phyloP scores from a whole-genome alignment of 1,140 invertebrate genomes.

The Aphis gossypii region DNA sequence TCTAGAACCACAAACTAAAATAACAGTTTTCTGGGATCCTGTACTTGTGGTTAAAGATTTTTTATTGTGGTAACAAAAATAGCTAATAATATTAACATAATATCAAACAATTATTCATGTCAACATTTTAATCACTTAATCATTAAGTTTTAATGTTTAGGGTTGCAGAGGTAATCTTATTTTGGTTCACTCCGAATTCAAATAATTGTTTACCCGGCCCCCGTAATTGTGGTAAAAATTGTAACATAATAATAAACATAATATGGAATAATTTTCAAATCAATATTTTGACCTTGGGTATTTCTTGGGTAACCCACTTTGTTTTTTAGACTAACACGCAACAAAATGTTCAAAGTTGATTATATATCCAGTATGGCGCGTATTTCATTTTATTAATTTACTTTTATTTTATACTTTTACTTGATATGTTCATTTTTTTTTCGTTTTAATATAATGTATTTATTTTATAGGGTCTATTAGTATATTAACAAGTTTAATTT shows the following conservation, averaged over 20 bases:
- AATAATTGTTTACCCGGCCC: too few species aligned
- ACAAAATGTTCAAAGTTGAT: neutral
- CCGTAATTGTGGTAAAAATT: neutral
- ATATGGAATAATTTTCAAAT: neutral
- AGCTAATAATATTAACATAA: neutral
- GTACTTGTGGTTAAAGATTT: neutral
- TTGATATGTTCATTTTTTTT: neutral
- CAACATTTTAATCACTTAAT: neutral
- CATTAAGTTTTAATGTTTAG: neutral
- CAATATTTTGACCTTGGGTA: neutral
- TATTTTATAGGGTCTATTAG: neutral
- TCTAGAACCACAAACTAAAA: neutral
- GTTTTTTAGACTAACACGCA: neutral
- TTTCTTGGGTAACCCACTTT: neutral
- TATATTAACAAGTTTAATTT: too few species aligned
- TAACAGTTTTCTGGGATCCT: too few species aligned
- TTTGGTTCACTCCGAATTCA: too few species aligned
- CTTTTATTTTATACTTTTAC: neutral
- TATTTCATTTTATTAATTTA: neutral
- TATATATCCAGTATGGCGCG: neutral
- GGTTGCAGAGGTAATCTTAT: too few species aligned
- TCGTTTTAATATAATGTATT: neutral
- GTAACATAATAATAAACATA: neutral
- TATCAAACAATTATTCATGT: neutral
- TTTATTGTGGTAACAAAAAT: too few species aligned